Conservation (phyloP, 2,113 vertebrate genomes). For the Brachirus orientalis region DNA sequence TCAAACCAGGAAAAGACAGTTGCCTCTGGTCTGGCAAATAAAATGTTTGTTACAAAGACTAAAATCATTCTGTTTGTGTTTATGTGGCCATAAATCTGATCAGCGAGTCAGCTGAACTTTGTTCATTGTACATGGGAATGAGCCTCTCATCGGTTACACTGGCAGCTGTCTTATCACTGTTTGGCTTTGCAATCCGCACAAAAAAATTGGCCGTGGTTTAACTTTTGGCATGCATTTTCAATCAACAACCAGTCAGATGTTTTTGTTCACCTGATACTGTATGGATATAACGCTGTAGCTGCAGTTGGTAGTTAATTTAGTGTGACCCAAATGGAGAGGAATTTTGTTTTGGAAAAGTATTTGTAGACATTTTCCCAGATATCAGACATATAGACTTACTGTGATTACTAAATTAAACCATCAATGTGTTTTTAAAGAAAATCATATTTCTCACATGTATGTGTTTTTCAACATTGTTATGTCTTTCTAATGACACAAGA, state of each 20-base stretch:
- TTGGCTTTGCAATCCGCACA: not conserved
- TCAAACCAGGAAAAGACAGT: too few species aligned
- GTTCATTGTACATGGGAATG: not conserved
- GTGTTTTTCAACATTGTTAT: too few species aligned
- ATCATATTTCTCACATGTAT: too few species aligned
- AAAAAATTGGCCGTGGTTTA: not conserved
- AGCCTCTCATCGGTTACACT: not conserved
- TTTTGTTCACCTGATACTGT: not conserved
- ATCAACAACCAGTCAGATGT: not conserved
- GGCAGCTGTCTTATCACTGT: constrained; percentile 8
- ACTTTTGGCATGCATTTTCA: constrained; percentile 2
- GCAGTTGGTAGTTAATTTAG: not conserved
- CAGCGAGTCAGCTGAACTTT: constrained; percentile 15
- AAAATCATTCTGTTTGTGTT: not conserved
- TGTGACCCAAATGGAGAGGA: not conserved
- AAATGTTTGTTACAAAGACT: not conserved
- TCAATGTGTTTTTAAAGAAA: too few species aligned
- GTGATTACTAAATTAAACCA: too few species aligned
- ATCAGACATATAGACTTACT: too few species aligned
- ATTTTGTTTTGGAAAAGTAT: not conserved
- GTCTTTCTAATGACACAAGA: not conserved
- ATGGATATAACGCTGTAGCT: not conserved
- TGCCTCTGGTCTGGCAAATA: not conserved
- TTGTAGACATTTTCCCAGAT: too few species aligned
- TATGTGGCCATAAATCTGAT: not conserved